Evolutionary conservation across 1,140 invertebrate species (phyloP).

Genomic region (Eumaeus atala): DNA sequence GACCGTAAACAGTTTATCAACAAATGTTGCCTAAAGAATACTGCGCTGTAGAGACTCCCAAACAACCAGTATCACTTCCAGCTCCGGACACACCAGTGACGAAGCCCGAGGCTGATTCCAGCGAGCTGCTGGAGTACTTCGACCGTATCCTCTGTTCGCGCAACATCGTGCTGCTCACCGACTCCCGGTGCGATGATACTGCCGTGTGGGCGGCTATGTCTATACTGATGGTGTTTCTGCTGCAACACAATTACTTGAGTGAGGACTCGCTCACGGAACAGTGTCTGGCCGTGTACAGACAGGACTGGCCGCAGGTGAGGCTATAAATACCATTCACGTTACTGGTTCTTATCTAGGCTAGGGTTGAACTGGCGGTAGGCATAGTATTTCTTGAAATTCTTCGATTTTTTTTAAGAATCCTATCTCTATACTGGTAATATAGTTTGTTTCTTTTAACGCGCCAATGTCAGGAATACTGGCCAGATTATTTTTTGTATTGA

Average conservation of each 20-base stretch:
- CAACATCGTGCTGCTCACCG: slow-evolving; percentile 48
- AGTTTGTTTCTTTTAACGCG: too few species aligned
- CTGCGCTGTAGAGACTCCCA: too few species aligned
- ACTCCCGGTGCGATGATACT: slow-evolving; percentile 19
- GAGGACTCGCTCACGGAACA: slow-evolving; percentile 66
- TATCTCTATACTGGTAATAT: too few species aligned
- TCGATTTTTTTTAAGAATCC: too few species aligned
- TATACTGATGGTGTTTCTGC: slow-evolving; percentile 44
- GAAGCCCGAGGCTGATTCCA: slow-evolving; percentile 16
- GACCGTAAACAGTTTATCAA: too few species aligned
- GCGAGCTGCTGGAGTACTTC: slow-evolving; percentile 42
- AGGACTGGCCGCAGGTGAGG: slow-evolving; percentile 68
- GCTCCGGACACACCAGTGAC: slow-evolving; percentile 16
- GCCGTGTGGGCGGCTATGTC: slow-evolving; percentile 52
- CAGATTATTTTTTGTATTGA: too few species aligned
- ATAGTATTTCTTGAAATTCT: too few species aligned
- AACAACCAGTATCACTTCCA: background rate
- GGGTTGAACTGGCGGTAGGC: too few species aligned
- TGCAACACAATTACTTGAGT: slow-evolving; percentile 49
- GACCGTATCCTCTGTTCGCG: slow-evolving; percentile 52
- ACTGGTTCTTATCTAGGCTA: too few species aligned
- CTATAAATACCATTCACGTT: too few species aligned
- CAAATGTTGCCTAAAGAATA: too few species aligned
- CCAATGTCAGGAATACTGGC: too few species aligned
- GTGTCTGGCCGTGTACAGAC: slow-evolving; percentile 62